Conservation (phyloP, 2,888 invertebrate genomes). For the Ligdia adustata region DNA sequence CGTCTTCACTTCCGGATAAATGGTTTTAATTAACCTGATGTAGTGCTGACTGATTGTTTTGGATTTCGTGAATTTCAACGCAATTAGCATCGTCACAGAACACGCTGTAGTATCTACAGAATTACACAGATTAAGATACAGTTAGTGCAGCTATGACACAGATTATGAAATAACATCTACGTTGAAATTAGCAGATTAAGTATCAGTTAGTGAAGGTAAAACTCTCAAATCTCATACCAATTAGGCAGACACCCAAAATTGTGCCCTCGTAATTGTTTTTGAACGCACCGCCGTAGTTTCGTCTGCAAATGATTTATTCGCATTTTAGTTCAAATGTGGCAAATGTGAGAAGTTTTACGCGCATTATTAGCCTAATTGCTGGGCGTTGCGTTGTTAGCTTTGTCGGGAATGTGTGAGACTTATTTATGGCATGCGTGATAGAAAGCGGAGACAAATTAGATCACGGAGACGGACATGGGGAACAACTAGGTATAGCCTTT, state of each 20-base stretch:
- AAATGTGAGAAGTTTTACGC: conserved; percentile 32
- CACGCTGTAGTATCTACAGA: background rate
- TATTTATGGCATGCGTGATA: too few relatives aligned
- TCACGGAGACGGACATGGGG: too few relatives aligned
- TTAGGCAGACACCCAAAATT: conserved; percentile 81
- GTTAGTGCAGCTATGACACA: conserved; percentile 44
- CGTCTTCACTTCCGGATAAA: too few relatives aligned
- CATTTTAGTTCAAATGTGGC: conserved; percentile 43
- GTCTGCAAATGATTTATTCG: conserved; percentile 71
- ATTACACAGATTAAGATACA: conserved; percentile 2
- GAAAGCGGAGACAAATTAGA: too few relatives aligned
- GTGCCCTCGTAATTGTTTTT: conserved; percentile 81
- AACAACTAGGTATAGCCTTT: too few relatives aligned
- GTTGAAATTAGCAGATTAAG: conserved; percentile 5
- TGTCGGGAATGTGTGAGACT: conserved; percentile 7
- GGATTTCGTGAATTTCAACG: conserved; percentile 73
- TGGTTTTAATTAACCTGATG: conserved; percentile 83
- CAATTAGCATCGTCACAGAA: conserved; percentile 68
- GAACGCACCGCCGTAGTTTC: conserved; percentile 73
- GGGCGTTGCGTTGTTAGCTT: conserved; percentile 12
- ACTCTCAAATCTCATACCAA: conserved; percentile 83
- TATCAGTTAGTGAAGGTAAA: conserved; percentile 4
- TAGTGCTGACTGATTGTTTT: conserved; percentile 77
- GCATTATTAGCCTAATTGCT: conserved; percentile 27
- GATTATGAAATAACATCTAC: background rate